Percentiles rank a stretch among this genome's conserved stretches.
These are phyloP conservation scores for Beris chalybata DNA, from an alignment of 2,888 invertebrate species.

Conservation along the genomic window DNA sequence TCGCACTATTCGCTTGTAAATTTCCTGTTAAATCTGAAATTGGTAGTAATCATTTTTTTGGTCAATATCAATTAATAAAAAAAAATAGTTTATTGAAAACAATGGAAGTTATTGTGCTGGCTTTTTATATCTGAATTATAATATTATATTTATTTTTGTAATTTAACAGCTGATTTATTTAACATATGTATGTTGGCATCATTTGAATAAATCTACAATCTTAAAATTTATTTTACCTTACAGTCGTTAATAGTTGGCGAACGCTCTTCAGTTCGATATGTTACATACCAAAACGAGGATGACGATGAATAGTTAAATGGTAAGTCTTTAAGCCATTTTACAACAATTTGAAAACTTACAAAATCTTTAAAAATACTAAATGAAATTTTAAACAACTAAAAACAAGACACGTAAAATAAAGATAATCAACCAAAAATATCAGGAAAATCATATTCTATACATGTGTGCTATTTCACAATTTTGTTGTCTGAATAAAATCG, in stretches of 20 bases:
- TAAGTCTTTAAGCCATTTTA: conserved; percentile 33
- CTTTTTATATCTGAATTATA: too few relatives aligned
- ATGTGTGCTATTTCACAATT: not conserved
- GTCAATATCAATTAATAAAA: too few relatives aligned
- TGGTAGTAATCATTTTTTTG: too few relatives aligned
- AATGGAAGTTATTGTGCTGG: too few relatives aligned
- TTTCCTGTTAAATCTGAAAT: too few relatives aligned
- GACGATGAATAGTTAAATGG: conserved; percentile 69
- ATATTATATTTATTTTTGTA: too few relatives aligned
- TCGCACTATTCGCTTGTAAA: too few relatives aligned
- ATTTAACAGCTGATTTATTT: too few relatives aligned
- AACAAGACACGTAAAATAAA: conserved; percentile 12
- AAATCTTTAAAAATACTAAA: conserved; percentile 5
- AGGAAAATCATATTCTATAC: conserved; percentile 52
- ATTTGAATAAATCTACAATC: too few relatives aligned
- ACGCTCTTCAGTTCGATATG: conserved; percentile 91
- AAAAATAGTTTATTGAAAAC: too few relatives aligned
- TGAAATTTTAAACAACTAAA: not conserved
- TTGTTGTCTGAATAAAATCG: not conserved
- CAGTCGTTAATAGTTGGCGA: conserved; percentile 89
- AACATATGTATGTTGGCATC: too few relatives aligned
- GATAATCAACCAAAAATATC: conserved; percentile 56
- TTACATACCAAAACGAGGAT: conserved; percentile 92
- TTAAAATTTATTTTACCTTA: conserved; percentile 45
- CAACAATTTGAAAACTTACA: conserved; percentile 14